These are phyloP conservation scores for Campylomormyrus tamandua DNA, from an alignment of 2,113 vertebrate genomes.

Conservation along the genomic window DNA sequence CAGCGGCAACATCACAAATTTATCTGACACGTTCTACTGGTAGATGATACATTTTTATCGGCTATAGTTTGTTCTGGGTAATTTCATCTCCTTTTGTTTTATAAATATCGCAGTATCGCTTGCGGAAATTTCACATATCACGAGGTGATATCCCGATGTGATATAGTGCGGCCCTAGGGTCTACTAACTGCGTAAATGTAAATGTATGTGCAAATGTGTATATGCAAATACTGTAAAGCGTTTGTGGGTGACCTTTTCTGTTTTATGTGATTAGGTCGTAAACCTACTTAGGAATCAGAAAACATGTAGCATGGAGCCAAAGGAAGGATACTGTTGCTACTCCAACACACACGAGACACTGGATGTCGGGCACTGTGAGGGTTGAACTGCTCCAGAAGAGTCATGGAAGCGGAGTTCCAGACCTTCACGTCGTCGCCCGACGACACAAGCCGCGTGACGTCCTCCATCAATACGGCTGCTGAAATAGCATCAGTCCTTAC, in stretches of 20 bases:
- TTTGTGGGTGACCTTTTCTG: neutral
- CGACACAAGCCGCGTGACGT: slow-evolving; percentile 76
- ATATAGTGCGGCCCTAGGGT: neutral
- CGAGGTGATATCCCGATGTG: neutral
- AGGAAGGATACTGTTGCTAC: slow-evolving; percentile 91
- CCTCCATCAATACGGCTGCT: slow-evolving; percentile 76
- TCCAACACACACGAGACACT: slow-evolving; percentile 82
- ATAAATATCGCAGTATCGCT: neutral
- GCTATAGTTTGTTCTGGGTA: neutral
- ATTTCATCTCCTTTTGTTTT: neutral
- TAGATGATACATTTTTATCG: neutral
- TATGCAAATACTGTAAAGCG: neutral
- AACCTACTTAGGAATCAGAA: neutral
- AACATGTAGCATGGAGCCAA: neutral
- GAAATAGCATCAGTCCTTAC: slow-evolving; percentile 24
- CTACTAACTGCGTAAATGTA: neutral
- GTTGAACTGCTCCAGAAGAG: slow-evolving; percentile 84
- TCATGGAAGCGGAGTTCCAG: slow-evolving; percentile 82
- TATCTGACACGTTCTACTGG: neutral
- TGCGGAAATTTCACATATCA: neutral
- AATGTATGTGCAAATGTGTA: neutral
- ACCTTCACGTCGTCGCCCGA: slow-evolving; percentile 90
- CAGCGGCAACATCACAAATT: neutral
- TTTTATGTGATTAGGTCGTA: neutral
- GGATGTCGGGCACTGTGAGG: slow-evolving; percentile 70